Evolutionary conservation across 2,113 vertebrate species (phyloP).

Genomic region (Ammodytes dubius): DNA sequence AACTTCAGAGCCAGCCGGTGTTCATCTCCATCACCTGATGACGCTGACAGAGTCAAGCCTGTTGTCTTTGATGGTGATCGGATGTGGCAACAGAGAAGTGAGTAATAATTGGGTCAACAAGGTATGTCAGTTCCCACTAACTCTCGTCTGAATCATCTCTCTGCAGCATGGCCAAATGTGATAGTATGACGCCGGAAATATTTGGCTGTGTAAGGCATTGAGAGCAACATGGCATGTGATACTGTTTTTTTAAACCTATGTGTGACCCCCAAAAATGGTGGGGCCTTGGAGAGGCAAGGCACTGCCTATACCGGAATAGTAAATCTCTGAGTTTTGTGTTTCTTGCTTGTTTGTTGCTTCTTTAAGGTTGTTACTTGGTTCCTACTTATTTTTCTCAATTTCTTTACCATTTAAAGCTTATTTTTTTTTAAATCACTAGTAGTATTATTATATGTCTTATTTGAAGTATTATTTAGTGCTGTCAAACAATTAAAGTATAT

Average conservation of each 20-base stretch:
- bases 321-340: neutral
- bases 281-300: neutral
- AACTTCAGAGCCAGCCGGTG: conserved; percentile 74
- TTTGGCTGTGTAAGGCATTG: conserved; percentile 62
- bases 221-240: conserved; percentile 54
- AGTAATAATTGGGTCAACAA: conserved; percentile 83
- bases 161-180: conserved; percentile 67
- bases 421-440: too few species aligned
- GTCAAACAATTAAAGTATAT: too few species aligned
- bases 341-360: neutral
- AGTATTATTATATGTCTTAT: too few species aligned
- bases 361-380: neutral
- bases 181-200: conserved; percentile 64
- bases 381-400: neutral
- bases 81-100: conserved; percentile 78
- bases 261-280: conserved; percentile 15
- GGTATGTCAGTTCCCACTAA: conserved; percentile 77
- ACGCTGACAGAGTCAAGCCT: conserved; percentile 69
- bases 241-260: conserved; percentile 41
- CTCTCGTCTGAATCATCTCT: conserved; percentile 73
- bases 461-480: too few species aligned
- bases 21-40: conserved; percentile 77
- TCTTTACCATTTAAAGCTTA: neutral
- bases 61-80: conserved; percentile 73
- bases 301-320: conserved; percentile 1